A percentile compares a stretch with the other conserved stretches of the same genome.
These are phyloP conservation scores for Asteroscopus sphinx DNA, from an alignment of 2,888 invertebrate species.

Conservation along the genomic window DNA sequence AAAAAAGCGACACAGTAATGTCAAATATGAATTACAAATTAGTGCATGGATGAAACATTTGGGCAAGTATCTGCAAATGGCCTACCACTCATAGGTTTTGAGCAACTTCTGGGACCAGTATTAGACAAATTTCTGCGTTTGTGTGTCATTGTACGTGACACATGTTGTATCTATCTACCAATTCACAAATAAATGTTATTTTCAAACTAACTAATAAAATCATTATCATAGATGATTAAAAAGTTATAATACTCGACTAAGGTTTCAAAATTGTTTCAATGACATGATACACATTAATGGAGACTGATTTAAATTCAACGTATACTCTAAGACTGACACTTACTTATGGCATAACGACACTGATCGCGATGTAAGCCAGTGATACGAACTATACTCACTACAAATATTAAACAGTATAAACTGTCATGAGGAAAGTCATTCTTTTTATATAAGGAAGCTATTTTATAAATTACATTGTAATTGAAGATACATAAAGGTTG, in stretches of 20 bases:
- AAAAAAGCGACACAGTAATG: too few species aligned
- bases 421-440: conserved; percentile 61
- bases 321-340: conserved; percentile 59
- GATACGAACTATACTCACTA: conserved; percentile 45
- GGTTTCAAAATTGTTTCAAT: conserved; percentile 48
- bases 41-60: too few species aligned
- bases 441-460: conserved; percentile 64
- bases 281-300: conserved; percentile 48
- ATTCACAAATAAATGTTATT: too few species aligned
- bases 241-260: conserved; percentile 14
- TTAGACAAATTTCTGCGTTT: too few species aligned
- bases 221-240: conserved; percentile 9
- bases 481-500: conserved; percentile 54
- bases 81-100: too few species aligned
- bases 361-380: conserved; percentile 39
- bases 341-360: conserved; percentile 56
- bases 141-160: too few species aligned
- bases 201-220: neutral
- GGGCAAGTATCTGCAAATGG: too few species aligned
- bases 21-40: too few species aligned
- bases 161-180: too few species aligned
- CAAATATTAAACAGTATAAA: conserved; percentile 61
- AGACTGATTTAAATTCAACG: conserved; percentile 66
- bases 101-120: too few species aligned
- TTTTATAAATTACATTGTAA: conserved; percentile 68